These are phyloP conservation scores for Enteromius fasciolatus DNA, from an alignment of 2,797 vertebrate genomes.

Conservation along the genomic window DNA sequence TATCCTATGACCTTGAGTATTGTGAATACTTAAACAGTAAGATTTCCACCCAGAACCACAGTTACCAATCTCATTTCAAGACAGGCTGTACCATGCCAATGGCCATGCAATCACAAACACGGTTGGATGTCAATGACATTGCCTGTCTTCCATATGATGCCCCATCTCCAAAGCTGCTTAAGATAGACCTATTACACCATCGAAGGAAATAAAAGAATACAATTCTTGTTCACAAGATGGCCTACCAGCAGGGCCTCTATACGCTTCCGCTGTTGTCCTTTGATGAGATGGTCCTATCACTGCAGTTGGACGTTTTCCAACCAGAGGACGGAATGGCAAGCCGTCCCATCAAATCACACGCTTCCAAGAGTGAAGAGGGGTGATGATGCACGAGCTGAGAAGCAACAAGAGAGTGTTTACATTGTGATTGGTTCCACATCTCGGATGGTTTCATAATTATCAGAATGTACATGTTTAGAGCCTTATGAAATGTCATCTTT, in stretches of 20 bases:
- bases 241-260: slow-evolving; percentile 47
- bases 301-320: slow-evolving; percentile 27
- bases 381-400: slow-evolving; percentile 7
- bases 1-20: slow-evolving; percentile 30
- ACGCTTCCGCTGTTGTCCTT: slow-evolving; percentile 35
- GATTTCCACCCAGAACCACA: slow-evolving; percentile 47
- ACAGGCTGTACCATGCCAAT: slow-evolving; percentile 35
- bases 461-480: slow-evolving; percentile 26
- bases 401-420: slow-evolving; percentile 37
- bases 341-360: slow-evolving; percentile 42
- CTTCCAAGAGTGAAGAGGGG: neutral
- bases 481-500: neutral
- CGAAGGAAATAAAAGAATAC: slow-evolving; percentile 40
- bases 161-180: slow-evolving; percentile 42
- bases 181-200: slow-evolving; percentile 42
- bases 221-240: slow-evolving; percentile 29
- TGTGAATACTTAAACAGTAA: slow-evolving; percentile 46
- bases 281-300: slow-evolving; percentile 36
- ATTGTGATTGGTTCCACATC: slow-evolving; percentile 37
- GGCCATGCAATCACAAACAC: slow-evolving; percentile 47
- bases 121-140: slow-evolving; percentile 47
- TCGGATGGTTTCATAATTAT: slow-evolving; percentile 47
- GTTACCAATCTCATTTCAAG: slow-evolving; percentile 47
- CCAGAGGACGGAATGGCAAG: slow-evolving; percentile 17
- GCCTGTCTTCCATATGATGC: slow-evolving; percentile 37